Base-by-base conservation (phyloP, 2,888 invertebrate species). In the Desoria tigrina region DNA sequence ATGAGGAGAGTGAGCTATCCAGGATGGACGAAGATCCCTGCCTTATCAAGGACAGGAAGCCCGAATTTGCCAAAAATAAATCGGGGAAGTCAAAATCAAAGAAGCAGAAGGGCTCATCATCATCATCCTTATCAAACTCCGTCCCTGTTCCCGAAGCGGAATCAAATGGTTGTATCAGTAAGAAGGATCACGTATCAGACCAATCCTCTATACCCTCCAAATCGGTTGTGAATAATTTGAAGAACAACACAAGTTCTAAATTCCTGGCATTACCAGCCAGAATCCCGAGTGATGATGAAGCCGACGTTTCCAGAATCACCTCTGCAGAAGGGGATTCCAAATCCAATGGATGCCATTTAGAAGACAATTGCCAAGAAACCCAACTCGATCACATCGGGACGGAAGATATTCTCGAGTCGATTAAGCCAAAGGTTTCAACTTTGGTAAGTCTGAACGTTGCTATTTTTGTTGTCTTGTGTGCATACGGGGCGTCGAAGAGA, bases 11-110 rank as follows among this genome's bases (percentile, higher is more conserved):
- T 4, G 62, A 66, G 11, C 45, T 57, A 42, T 39, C 61, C 28
- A 70, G 69, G 42, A 51, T 69, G 61, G 70, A 71, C 53, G 73
- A 72, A 39, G 73, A 73, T 49, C 62, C 73, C 28, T 67, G 72
- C 58, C 61, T 74, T 55, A 24, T 68, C 6, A 75, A 75, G 63
- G 73, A 75, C 58, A 60, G 70, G 62, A 65, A 69, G 63, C 66
- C 68, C 27, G 73, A 73, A 58, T 66, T 68, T 50, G 57, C 60
- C 51, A 50, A 63, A 54, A 68, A 66, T 63, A 71, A 66, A 51
- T 66, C 63, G 59, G 24, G 1, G 11, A 63, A 58, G 32, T 27
- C 53, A 54, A 58, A 58, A 37, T n/a, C 37, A 39, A 64, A 64
- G 50, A 57, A 50, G 42, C 51, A 42, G 24, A 23, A 49, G 42